Base-by-base conservation (phyloP, 1,140 invertebrate species). In the Neomicropteryx cornuta region DNA sequence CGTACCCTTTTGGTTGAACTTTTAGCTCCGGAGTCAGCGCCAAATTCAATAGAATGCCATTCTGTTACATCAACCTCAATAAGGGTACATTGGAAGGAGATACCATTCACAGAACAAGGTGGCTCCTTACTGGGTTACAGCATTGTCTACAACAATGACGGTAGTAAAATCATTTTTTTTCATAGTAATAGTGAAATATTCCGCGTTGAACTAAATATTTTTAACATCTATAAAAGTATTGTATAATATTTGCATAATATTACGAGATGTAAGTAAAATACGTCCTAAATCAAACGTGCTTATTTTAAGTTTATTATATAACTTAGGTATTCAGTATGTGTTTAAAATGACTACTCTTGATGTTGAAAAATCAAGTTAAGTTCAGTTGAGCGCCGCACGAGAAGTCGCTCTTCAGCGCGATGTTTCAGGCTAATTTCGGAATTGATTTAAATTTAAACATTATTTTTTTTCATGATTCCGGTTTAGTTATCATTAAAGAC, bases 91-190 rank as follows among this genome's bases (percentile, higher is more conserved):
- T 90, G 86, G 86, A 74, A 75, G n/a, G 73, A 81, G 1, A 81
- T 85, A 2, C 74, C 75, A 0, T 51, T 70, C 16, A 70, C 76
- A 43, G 72, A 76, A 4, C 76, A 84, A 20, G 82, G 85, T 38
- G 84, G 82, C 10, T 72, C 81, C 8, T 76, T 89, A 39, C 71
- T 81, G 48, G 87, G 86, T 5, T 91, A 88, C 58, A 83, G 83
- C 50, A 72, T 89, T 5, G 36, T 62, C 0, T 63, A 56, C 43
- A 53, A 58, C 24, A 60, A 58, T 24, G 59, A 62, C 47, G 63
- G 65, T 66, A 44, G 37, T 35, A 18, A 44, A 30, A 21, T n/a
- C 24, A 33, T 31, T 39, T 35, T 42, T 38, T 14, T 14, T 22
- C 18, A 34, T 22, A 8, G n/a, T 8, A n/a, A n/a, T n/a, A n/a